A percentile compares a stretch with the other conserved stretches of the same genome.
Conservation (phyloP, 2,888 invertebrate genomes). For the Sesamia inferens region DNA sequence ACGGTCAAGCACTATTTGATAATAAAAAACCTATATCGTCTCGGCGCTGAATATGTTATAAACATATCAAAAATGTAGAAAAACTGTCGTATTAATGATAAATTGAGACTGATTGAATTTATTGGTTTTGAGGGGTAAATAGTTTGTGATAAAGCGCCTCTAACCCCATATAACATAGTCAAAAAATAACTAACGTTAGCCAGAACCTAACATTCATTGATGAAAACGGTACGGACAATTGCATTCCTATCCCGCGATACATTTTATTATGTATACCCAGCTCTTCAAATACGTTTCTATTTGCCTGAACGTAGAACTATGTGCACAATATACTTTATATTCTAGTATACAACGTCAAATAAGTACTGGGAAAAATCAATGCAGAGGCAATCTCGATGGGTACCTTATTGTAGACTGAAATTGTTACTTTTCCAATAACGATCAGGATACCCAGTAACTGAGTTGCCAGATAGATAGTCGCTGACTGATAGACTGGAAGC, state of each 20-base stretch:
- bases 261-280: slow-evolving; percentile 16
- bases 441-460: too few species aligned
- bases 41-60: too few species aligned
- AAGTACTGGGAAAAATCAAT: slow-evolving; percentile 10
- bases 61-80: too few species aligned
- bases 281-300: slow-evolving; percentile 5
- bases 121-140: background rate
- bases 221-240: background rate
- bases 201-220: background rate
- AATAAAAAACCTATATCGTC: too few species aligned
- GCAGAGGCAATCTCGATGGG: background rate
- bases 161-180: too few species aligned
- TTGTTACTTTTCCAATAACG: background rate
- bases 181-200: background rate
- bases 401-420: background rate
- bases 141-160: background rate
- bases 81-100: too few species aligned
- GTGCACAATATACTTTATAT: slow-evolving; percentile 10
- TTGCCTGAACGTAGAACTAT: slow-evolving; percentile 4
- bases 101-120: too few species aligned
- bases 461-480: too few species aligned
- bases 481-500: too few species aligned
- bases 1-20: too few species aligned
- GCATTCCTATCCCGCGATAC: slow-evolving; percentile 9
- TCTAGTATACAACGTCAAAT: background rate